A percentile compares a stretch with the other conserved stretches of the same genome.
These are phyloP conservation scores for Drosophila sturtevanti DNA, from an alignment of 1,140 invertebrate species.

Conservation along the genomic window DNA sequence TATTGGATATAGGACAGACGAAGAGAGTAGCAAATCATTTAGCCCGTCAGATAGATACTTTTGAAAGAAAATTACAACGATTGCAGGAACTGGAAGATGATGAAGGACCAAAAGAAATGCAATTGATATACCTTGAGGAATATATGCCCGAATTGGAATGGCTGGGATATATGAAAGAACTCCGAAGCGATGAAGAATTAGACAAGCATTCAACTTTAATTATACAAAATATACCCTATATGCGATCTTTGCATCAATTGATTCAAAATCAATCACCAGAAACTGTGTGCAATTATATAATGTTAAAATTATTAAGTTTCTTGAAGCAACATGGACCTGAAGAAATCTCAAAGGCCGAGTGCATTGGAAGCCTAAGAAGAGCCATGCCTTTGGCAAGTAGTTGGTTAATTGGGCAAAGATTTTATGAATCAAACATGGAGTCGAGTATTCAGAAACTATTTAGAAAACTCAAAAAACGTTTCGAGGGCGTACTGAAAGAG, in stretches of 20 bases:
- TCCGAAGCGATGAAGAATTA: constrained; percentile 18
- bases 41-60: constrained; percentile 61
- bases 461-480: constrained; percentile 46
- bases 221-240: constrained; percentile 72
- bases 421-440: constrained; percentile 45
- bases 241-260: constrained; percentile 55
- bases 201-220: constrained; percentile 61
- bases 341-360: constrained; percentile 66
- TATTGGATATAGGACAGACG: constrained; percentile 75
- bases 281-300: constrained; percentile 74
- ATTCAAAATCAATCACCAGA: constrained; percentile 46
- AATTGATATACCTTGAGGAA: constrained; percentile 65
- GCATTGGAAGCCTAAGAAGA: constrained; percentile 65
- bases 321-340: constrained; percentile 70
- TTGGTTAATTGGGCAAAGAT: constrained; percentile 63
- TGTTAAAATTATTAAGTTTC: constrained; percentile 64
- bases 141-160: constrained; percentile 68
- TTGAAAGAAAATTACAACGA: constrained; percentile 68
- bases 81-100: constrained; percentile 74
- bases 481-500: constrained; percentile 53
- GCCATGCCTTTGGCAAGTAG: constrained; percentile 75
- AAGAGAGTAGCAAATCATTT: constrained; percentile 70
- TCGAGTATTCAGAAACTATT: constrained; percentile 38
- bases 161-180: constrained; percentile 53
- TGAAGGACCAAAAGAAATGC: constrained; percentile 72